Conservation (phyloP, 2,797 vertebrate genomes). For the Spheniscus humboldti region DNA sequence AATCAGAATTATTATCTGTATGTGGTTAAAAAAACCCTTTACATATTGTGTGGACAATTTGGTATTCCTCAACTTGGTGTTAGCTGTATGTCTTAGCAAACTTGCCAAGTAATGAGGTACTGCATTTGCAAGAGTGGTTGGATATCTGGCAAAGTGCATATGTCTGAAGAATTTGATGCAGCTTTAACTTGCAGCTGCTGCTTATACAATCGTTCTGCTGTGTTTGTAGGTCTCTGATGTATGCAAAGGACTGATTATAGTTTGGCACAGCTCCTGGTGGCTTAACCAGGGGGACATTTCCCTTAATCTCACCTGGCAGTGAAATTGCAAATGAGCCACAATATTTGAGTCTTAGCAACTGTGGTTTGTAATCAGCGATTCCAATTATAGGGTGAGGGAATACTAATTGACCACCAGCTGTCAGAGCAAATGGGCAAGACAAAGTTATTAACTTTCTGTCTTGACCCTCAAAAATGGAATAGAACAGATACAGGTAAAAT, state of each 20-base stretch:
- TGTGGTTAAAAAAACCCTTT: background rate
- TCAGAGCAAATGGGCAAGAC: slow-evolving; percentile 52
- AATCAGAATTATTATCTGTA: background rate
- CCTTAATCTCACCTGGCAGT: slow-evolving; percentile 59
- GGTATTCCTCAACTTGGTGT: background rate
- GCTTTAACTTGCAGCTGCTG: slow-evolving; percentile 54
- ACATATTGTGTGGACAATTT: background rate
- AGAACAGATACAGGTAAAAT: background rate
- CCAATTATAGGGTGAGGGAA: slow-evolving; percentile 32
- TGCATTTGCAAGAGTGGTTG: slow-evolving; percentile 28
- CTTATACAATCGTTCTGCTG: slow-evolving; percentile 32
- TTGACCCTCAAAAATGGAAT: slow-evolving; percentile 33
- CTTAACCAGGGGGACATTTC: slow-evolving; percentile 44
- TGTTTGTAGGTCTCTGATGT: slow-evolving; percentile 46
- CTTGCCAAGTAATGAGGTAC: slow-evolving; percentile 11
- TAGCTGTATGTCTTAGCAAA: background rate
- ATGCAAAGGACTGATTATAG: slow-evolving; percentile 50
- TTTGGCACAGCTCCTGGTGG: slow-evolving; percentile 34
- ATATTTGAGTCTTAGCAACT: slow-evolving; percentile 43
- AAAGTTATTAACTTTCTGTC: slow-evolving; percentile 43
- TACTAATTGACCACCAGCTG: slow-evolving; percentile 58
- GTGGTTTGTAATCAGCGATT: slow-evolving; percentile 39
- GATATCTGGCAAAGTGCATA: slow-evolving; percentile 34
- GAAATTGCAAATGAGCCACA: slow-evolving; percentile 36
- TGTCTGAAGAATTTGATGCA: slow-evolving; percentile 49